A percentile compares a stretch with the other conserved stretches of the same genome.
phyloP scores from a whole-genome alignment of 2,888 invertebrate genomes.

The Hyposoter didymator region DNA sequence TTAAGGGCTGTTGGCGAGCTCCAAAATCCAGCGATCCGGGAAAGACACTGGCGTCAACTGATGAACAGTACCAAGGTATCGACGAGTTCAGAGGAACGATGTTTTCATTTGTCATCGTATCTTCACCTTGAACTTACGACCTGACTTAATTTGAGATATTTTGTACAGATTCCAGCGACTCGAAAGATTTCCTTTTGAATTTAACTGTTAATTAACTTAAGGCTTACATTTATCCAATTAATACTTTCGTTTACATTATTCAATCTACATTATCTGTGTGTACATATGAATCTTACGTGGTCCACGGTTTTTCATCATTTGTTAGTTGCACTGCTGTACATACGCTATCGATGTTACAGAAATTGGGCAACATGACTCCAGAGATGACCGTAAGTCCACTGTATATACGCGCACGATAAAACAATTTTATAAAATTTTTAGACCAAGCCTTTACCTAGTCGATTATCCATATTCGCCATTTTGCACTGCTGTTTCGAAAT shows the following conservation, averaged over 20 bases:
- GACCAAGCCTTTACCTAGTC: constrained; percentile 26
- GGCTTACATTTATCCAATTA: constrained; percentile 40
- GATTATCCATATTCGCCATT: constrained; percentile 6
- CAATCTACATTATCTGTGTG: not conserved
- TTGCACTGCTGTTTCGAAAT: constrained; percentile 22
- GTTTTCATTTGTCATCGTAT: constrained; percentile 40
- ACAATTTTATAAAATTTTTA: constrained; percentile 31
- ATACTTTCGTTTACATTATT: constrained; percentile 21
- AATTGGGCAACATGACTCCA: constrained; percentile 84
- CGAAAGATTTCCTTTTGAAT: constrained; percentile 24
- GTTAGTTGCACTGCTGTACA: constrained; percentile 83
- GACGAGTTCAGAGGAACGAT: constrained; percentile 62
- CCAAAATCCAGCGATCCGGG: constrained; percentile 97
- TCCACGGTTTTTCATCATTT: constrained; percentile 48
- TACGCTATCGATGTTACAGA: constrained; percentile 84
- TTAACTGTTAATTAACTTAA: constrained; percentile 25
- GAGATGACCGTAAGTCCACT: constrained; percentile 84
- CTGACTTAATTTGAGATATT: constrained; percentile 6
- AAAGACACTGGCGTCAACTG: constrained; percentile 98
- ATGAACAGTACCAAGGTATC: constrained; percentile 97
- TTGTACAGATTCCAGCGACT: constrained; percentile 43
- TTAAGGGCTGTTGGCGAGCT: constrained; percentile 97
- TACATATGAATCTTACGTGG: constrained; percentile 44
- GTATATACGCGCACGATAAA: constrained; percentile 79
- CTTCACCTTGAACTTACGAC: not conserved